Percentiles rank a stretch among this genome's conserved stretches.
phyloP scores from a whole-genome alignment of 1,140 invertebrate genomes.

The Ips nitidus region DNA sequence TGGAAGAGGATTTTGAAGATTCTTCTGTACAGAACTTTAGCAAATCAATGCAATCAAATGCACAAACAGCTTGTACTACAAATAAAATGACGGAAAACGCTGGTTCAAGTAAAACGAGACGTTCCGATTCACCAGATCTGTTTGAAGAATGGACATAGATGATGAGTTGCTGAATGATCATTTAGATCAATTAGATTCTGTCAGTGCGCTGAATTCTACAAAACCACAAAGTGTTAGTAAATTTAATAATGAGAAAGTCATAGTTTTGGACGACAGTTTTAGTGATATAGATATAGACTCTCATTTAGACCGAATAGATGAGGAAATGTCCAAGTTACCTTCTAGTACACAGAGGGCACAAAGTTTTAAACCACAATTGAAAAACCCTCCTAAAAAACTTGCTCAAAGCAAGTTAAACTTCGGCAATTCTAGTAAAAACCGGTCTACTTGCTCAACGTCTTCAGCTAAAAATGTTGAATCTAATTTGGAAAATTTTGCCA shows the following conservation, averaged over 20 bases:
- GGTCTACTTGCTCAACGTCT: conserved; percentile 1
- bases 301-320: conserved; percentile 41
- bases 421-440: neutral
- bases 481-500: neutral
- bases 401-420: conserved; percentile 23
- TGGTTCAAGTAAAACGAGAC: neutral
- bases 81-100: neutral
- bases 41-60: neutral
- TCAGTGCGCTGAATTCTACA: neutral
- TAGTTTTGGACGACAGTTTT: conserved; percentile 36
- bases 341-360: conserved; percentile 20
- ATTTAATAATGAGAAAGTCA: neutral
- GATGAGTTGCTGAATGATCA: conserved; percentile 29
- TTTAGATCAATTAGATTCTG: conserved; percentile 18
- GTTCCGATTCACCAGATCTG: conserved; percentile 37
- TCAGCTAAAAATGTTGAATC: neutral
- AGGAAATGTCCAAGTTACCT: conserved; percentile 27
- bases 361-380: conserved; percentile 9
- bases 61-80: neutral
- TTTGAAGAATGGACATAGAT: conserved; percentile 40
- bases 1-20: conserved; percentile 18
- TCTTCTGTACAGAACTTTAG: neutral
- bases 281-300: conserved; percentile 39
- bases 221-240: neutral
- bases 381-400: conserved; percentile 20